A percentile compares a stretch with the other conserved stretches of the same genome.
These are phyloP conservation scores for Blastobasis adustella DNA, from an alignment of 2,888 invertebrate species.

Conservation along the genomic window DNA sequence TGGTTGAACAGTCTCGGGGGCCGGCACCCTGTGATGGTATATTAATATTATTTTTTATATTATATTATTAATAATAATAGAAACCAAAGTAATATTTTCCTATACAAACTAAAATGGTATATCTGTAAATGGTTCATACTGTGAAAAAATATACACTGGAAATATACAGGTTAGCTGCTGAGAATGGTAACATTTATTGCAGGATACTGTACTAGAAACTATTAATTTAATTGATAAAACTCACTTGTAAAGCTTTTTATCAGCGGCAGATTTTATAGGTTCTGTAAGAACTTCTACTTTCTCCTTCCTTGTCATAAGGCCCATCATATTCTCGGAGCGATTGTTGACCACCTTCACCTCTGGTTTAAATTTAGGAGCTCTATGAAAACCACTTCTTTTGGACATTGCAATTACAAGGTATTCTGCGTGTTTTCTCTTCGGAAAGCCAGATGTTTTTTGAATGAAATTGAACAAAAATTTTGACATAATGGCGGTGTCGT, in stretches of 20 bases:
- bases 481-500: slow-evolving; percentile 54
- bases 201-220: no score
- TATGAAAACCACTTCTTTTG: slow-evolving; percentile 53
- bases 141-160: no score
- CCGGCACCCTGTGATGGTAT: no score
- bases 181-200: no score
- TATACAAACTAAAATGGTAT: no score
- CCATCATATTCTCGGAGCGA: slow-evolving; percentile 28
- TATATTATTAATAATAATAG: no score
- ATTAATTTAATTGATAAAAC: slow-evolving; percentile 11
- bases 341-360: slow-evolving; percentile 46
- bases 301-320: slow-evolving; percentile 41
- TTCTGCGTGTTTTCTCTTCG: slow-evolving; percentile 30
- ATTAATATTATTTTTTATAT: no score
- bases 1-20: no score
- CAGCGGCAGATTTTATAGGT: slow-evolving; percentile 83
- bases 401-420: slow-evolving; percentile 38
- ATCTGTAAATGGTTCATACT: no score
- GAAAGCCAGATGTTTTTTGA: slow-evolving; percentile 57
- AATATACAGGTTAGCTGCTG: no score
- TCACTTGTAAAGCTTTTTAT: slow-evolving; percentile 86
- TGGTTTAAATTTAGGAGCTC: slow-evolving; percentile 55
- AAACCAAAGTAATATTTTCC: no score
- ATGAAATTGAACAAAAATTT: slow-evolving; percentile 59
- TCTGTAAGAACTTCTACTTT: slow-evolving; percentile 62